phyloP scores from a whole-genome alignment of 2,797 vertebrate genomes.

The Clarias pachynema region DNA sequence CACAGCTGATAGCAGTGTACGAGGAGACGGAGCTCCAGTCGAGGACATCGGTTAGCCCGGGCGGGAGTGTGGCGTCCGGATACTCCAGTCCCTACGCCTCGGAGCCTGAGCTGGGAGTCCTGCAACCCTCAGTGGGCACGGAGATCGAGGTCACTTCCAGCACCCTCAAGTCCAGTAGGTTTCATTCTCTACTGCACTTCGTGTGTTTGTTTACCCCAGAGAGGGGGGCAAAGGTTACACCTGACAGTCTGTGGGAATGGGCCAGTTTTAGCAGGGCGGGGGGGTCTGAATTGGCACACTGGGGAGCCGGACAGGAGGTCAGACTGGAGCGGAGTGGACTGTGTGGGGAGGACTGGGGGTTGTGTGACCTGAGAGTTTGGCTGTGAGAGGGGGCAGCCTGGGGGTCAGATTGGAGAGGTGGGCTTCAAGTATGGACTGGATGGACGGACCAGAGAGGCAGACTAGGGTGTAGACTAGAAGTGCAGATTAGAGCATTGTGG shows the following conservation, averaged over 20 bases:
- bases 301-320: background rate
- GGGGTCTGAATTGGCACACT: background rate
- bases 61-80: conserved; percentile 64
- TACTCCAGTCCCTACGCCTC: conserved; percentile 78
- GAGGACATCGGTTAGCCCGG: conserved; percentile 68
- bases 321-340: background rate
- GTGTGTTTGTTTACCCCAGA: background rate
- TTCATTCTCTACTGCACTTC: background rate
- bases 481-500: no score
- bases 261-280: background rate
- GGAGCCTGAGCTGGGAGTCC: conserved; percentile 75
- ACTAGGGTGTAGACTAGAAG: no score
- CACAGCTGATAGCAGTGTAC: conserved; percentile 87
- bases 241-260: background rate
- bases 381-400: background rate
- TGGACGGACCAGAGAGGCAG: no score
- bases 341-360: background rate
- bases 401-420: background rate
- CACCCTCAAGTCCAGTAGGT: conserved; percentile 85
- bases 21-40: conserved; percentile 76
- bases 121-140: conserved; percentile 70
- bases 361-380: background rate
- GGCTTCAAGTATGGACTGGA: no score
- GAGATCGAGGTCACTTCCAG: conserved; percentile 93
- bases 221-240: background rate